A percentile compares a stretch with the other conserved stretches of the same genome.
phyloP scores from a whole-genome alignment of 1,140 invertebrate genomes.

The Anoplophora glabripennis region DNA sequence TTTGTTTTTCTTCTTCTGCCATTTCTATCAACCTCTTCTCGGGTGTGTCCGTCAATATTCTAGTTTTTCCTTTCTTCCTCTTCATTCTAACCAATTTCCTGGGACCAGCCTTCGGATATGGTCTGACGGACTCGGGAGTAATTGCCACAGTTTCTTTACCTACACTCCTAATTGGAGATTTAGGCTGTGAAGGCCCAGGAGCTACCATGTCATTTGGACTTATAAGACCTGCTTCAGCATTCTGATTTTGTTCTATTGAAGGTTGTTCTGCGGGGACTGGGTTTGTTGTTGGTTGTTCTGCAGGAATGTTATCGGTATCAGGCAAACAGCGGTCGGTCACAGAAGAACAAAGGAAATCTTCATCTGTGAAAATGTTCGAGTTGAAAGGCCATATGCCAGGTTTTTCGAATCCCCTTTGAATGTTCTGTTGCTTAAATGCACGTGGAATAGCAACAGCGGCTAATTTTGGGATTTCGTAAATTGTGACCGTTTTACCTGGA shows the following conservation, averaged over 20 bases:
- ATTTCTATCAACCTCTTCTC: too few relatives aligned
- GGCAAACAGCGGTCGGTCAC: too few relatives aligned
- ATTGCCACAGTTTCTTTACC: not conserved
- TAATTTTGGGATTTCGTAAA: conserved; percentile 6
- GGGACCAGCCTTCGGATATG: conserved; percentile 1
- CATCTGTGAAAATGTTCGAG: too few relatives aligned
- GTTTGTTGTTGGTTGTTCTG: not conserved
- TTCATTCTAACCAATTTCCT: not conserved
- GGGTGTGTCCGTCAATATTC: conserved; percentile 7
- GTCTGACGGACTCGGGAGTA: not conserved
- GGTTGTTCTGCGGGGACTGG: too few relatives aligned
- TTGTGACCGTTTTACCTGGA: conserved; percentile 15
- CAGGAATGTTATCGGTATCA: too few relatives aligned
- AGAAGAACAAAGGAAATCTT: conserved; percentile 16
- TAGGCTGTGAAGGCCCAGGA: not conserved
- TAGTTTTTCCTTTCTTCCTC: not conserved
- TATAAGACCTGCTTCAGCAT: conserved; percentile 1
- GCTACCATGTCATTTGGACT: not conserved
- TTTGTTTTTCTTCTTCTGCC: too few relatives aligned
- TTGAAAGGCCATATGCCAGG: conserved; percentile 9
- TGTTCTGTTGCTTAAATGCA: conserved; percentile 5
- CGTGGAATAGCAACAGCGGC: not conserved
- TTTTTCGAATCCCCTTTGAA: conserved; percentile 12
- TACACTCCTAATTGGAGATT: not conserved
- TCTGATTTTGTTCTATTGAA: too few relatives aligned